These are phyloP conservation scores for Damaliscus lunatus DNA, from an alignment of 2,113 vertebrate species.

Conservation along the genomic window DNA sequence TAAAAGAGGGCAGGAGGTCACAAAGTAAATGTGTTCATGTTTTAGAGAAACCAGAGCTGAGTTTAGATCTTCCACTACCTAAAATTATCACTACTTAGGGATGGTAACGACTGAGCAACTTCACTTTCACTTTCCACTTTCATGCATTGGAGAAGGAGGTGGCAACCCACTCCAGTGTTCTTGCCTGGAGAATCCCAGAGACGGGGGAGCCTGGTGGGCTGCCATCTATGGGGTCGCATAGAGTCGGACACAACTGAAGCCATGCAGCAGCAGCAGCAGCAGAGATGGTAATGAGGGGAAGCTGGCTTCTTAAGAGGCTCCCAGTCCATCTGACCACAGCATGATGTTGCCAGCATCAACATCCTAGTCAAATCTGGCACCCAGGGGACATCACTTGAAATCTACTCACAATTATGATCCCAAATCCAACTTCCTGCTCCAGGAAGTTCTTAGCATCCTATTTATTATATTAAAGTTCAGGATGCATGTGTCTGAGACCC, in stretches of 20 bases:
- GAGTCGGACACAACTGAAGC: fast-evolving
- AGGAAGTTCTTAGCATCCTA: neutral
- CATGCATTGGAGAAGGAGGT: too few relatives aligned
- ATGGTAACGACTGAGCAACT: neutral
- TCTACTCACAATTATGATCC: neutral
- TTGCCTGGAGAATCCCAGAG: too few relatives aligned
- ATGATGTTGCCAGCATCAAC: neutral
- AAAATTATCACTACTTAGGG: neutral
- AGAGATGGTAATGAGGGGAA: neutral
- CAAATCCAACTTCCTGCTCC: neutral
- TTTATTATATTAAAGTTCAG: neutral
- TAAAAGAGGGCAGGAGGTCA: too few relatives aligned
- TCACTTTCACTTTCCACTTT: too few relatives aligned
- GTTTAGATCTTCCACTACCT: neutral
- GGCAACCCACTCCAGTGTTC: too few relatives aligned
- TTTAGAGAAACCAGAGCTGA: too few relatives aligned
- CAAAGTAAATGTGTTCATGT: too few relatives aligned
- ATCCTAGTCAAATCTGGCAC: neutral
- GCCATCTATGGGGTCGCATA: fast-evolving
- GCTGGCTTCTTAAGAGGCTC: neutral
- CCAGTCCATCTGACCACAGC: neutral
- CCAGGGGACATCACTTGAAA: fast-evolving
- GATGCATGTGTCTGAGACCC: neutral
- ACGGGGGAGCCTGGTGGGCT: fast-evolving
- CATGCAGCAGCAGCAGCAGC: too few relatives aligned